Base-by-base conservation (phyloP, 2,888 invertebrate genomes). In the Ormia ochracea region DNA sequence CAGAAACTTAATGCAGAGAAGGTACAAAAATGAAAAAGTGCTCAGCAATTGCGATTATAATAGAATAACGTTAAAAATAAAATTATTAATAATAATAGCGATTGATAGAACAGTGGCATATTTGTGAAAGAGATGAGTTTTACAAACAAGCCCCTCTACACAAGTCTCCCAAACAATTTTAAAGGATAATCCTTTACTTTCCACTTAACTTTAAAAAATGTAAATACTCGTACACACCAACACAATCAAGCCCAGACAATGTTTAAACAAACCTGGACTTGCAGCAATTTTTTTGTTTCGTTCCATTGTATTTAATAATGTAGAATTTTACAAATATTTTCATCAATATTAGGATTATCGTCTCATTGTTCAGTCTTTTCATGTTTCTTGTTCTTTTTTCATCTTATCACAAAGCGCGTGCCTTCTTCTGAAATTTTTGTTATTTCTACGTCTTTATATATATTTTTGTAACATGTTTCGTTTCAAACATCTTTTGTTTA, bases 301-400 rank as follows among this genome's bases (percentile, higher is more conserved):
- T 52, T 43, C 33, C 43, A 68, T 75, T 75, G 68, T 68, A 66
- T 31, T 26, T 65, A 56, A 74, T 65, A 56, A 54, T 63, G 31
- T 28, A 43, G 38, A 61, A 58, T 68, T 75, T 80, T 68, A 56
- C 56, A 80, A 80, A 80, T 80, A 80, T 80, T 80, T 80, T 80
- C 76, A 76, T 80, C 80, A 80, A 76, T 76, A 72, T 76, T 76
- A 33, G 68, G 80, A 80, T 80, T 56, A 80, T 80, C 72, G 68
- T 65, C 50, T 76, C 59, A 41, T 66, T 76, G 61, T 72, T 72
- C 36, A 54, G 3, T 61, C 65, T 63, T 68, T 74, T 69, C 59
- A 50, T 9, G 4, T 31, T 50, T 76, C 70, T 61, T 31, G 48
- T 26, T 21, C 12, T 50, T 45, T 19, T 31, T 3, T 41, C 17